phyloP scores from a whole-genome alignment of 2,113 vertebrate species.

The Felis chaus region DNA sequence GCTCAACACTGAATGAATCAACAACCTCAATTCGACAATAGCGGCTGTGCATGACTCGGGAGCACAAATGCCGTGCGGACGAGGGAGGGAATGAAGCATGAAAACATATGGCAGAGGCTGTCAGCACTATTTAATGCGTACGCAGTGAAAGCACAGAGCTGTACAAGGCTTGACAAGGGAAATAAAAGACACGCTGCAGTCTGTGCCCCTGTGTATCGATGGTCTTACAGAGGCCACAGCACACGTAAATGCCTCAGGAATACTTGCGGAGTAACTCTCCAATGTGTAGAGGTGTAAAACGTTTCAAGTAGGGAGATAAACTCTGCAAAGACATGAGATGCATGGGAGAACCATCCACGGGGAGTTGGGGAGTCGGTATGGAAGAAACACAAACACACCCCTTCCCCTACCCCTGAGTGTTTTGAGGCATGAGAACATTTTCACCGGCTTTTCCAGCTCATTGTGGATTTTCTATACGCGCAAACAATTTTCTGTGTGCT shows the following conservation, averaged over 20 bases:
- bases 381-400: background rate
- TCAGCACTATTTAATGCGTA: background rate
- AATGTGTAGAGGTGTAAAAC: background rate
- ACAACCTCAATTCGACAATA: background rate
- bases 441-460: background rate
- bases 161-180: background rate
- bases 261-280: background rate
- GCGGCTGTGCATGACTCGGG: too few relatives aligned
- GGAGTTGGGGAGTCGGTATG: background rate
- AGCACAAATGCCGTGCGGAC: background rate
- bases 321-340: background rate
- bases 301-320: background rate
- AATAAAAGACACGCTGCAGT: background rate
- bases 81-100: background rate
- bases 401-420: background rate
- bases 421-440: background rate
- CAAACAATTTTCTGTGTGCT: background rate
- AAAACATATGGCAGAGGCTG: background rate
- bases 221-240: background rate
- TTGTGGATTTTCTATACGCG: background rate
- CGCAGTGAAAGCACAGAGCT: background rate
- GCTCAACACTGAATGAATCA: background rate
- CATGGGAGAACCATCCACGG: too few relatives aligned
- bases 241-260: background rate
- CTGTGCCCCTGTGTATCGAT: accelerated